Base-by-base conservation (phyloP, 2,888 invertebrate species). In the Xestia xanthographa region DNA sequence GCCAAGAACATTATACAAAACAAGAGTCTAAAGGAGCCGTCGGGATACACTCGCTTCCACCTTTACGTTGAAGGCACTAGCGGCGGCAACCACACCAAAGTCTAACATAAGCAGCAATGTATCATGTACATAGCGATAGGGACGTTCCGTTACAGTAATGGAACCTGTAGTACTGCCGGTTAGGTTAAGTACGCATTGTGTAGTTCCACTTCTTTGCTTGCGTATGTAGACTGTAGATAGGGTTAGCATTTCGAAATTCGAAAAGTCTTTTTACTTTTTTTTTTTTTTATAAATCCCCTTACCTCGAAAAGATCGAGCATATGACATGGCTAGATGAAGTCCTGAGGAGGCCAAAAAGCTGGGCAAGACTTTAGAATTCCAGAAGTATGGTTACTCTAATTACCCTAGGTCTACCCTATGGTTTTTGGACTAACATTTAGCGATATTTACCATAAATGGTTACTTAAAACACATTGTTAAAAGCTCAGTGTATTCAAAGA, bases 1-100 rank as follows among this genome's bases (percentile, higher is more conserved):
- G 98, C 98, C 1, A 97, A 97, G 92, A 98, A 98, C 91, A 97
- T 98, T 1, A 76, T 94, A 4, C 97, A 98, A 91, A 93, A 92
- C 87, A 95, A 94, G 83, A 96, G 96, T 43, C 38, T 96, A 11
- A 96, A 95, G 73, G 95, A 96, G 43, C 91, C 93, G 0, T 92
- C 94, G 0, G 96, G 96, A 0, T 96, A 95, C 89, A 92, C 95
- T 0, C 91, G 95, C 5, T 89, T 96, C 22, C 88, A 90, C 66
- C 78, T 95, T 3, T 79, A 82, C 83, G 85, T 95, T 0, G 90
- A 91, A 38, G 83, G 71, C 50, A 82, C 34, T 12, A 82, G 73
- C 58, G 78, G 45, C 22, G 20, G 34, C n/a, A 83, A 82, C 58
- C 9, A 29, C 0, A 87, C 88, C 0, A 77, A 73, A 34, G 68